These are phyloP conservation scores for Tupaia chinensis DNA, from an alignment of 2,113 vertebrate genomes.

Conservation along the genomic window DNA sequence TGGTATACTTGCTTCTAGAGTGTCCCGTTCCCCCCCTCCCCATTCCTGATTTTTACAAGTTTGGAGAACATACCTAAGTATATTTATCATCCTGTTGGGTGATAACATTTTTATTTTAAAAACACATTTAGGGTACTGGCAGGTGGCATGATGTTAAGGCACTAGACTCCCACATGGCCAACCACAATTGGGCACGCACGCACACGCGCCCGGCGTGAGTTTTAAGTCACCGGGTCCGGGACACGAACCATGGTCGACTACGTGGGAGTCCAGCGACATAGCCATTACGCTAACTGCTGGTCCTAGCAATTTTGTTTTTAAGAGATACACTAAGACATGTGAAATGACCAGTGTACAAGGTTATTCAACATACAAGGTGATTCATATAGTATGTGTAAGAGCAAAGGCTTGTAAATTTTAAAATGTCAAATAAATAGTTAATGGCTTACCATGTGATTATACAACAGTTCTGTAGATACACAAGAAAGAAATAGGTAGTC, in stretches of 20 bases:
- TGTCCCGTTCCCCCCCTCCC: not conserved
- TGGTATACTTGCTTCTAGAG: conserved; percentile 5
- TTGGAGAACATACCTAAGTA: not conserved
- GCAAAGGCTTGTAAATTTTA: conserved; percentile 43
- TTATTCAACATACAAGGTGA: not conserved
- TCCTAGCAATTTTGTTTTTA: not conserved
- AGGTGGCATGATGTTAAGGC: too few relatives aligned
- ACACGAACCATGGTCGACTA: too few relatives aligned
- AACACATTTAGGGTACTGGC: not conserved
- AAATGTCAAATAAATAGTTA: not conserved
- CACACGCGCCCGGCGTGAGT: too few relatives aligned
- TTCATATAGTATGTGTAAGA: not conserved
- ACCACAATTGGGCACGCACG: too few relatives aligned
- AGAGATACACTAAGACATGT: not conserved
- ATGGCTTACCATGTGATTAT: not conserved
- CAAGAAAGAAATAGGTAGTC: not conserved
- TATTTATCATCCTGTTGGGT: not conserved
- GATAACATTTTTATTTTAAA: conserved; percentile 44
- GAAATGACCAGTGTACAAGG: not conserved
- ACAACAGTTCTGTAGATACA: not conserved
- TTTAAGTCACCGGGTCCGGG: too few relatives aligned
- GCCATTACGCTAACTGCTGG: too few relatives aligned
- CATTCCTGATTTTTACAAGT: conserved; percentile 4
- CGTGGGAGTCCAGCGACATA: too few relatives aligned
- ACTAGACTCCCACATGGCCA: too few relatives aligned